Conservation (phyloP, 2,113 vertebrate species). For the Cryptoleucopteryx plumbea region DNA sequence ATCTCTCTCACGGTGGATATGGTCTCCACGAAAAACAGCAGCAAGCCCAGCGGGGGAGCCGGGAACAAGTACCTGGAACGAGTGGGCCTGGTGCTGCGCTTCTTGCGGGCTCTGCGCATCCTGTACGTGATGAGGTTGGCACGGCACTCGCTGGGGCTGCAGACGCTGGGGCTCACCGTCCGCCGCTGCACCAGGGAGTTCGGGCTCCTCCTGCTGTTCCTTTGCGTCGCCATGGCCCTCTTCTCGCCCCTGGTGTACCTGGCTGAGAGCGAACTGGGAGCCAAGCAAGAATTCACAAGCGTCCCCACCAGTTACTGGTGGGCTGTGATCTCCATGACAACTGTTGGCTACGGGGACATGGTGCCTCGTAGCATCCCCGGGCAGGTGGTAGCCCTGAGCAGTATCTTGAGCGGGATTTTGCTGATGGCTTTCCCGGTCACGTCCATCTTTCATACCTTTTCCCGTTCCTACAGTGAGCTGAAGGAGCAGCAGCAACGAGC, state of each 20-base stretch:
- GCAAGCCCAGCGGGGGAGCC: conserved; percentile 52
- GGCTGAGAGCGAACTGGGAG: conserved; percentile 93
- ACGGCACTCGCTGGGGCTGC: conserved; percentile 90
- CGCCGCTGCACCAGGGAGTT: conserved; percentile 91
- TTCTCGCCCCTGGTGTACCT: conserved; percentile 91
- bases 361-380: conserved; percentile 94
- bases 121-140: conserved; percentile 94
- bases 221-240: conserved; percentile 94
- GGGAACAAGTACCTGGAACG: conserved; percentile 94
- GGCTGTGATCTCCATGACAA: conserved; percentile 99
- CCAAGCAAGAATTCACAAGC: conserved; percentile 94
- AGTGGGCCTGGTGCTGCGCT: conserved; percentile 87
- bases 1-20: conserved; percentile 87
- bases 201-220: conserved; percentile 90
- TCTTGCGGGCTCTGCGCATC: conserved; percentile 90
- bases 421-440: conserved; percentile 97
- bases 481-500: conserved; percentile 87
- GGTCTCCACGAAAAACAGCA: conserved; percentile 71
- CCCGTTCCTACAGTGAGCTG: conserved; percentile 92
- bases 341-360: conserved; percentile 97
- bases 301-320: conserved; percentile 96
- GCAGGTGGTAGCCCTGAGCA: conserved; percentile 94
- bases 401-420: conserved; percentile 95
- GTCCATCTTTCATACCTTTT: conserved; percentile 97
- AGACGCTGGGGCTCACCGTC: conserved; percentile 90